Evolutionary conservation across 2,113 vertebrate genomes (phyloP), one percentile per base, ranked within the genome.

Genomic region (Mus spicilegus): DNA sequence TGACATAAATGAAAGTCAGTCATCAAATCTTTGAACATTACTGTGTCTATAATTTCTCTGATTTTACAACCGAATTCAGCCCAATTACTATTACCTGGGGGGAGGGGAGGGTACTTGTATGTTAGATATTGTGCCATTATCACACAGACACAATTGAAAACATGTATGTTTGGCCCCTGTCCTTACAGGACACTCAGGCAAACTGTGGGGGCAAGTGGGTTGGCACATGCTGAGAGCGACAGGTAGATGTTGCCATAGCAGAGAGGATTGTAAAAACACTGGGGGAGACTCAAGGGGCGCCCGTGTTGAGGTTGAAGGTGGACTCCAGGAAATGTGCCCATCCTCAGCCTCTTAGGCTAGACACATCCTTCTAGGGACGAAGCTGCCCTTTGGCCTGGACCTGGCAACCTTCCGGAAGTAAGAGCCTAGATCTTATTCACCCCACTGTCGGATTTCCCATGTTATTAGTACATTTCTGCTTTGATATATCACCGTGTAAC

Each of bases 391-490:
- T 33, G 39, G 36, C 69, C 67, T 33, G 3, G 67, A 46, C 19
- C 14, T 69, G 80, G 80, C 69, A 49, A 14, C 90, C 87, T 56
- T 61, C 81, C 84, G 36, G 42, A 85, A 91, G 70, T 69, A n/a
- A 20, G 3, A 6, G 28, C 58, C 75, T 30, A 75, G 75, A 36
- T 90, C 86, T 90, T 73, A 58, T 75, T 93, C 92, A 42, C 81
- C 65, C 95, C 33, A 9, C 13, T 95, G 73, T 95, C 63, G 28
- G 56, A n/a, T 84, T 92, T 94, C 90, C 86, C 30, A 0, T 78
- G 84, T 19, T 56, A 91, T 87, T 69, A 93, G 87, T 75, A 89
- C 36, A 42, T 67, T 90, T 96, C 39, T 3, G 0, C 46, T 94
- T 91, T 63, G 61, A 2, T 77, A 42, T 89, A 70, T 39, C 19